Evolutionary conservation across 2,888 invertebrate species (phyloP).

Genomic region (Gisinianus flammeolus): DNA sequence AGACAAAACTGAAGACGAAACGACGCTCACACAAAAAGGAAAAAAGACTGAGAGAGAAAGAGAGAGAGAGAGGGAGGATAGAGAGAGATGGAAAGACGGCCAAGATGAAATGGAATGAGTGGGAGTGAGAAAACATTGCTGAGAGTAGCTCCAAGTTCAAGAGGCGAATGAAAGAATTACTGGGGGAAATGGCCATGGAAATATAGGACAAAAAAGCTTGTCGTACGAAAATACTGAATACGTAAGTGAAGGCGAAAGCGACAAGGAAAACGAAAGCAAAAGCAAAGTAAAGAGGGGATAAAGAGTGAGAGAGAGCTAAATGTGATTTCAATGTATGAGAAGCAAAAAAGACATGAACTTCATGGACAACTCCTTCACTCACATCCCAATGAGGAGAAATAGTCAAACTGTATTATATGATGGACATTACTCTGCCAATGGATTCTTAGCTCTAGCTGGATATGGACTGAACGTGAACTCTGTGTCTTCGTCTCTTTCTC

Average conservation of each 20-base stretch:
- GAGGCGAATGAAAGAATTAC: slow-evolving; percentile 19
- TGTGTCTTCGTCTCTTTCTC: too few species aligned
- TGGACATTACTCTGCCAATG: too few species aligned
- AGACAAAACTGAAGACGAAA: background rate
- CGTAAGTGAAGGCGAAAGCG: too few species aligned
- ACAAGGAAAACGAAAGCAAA: too few species aligned
- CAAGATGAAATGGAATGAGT: slow-evolving; percentile 14
- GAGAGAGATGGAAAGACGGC: background rate
- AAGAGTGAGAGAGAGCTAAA: background rate
- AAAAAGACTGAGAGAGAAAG: background rate
- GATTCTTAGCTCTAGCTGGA: background rate
- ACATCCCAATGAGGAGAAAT: background rate
- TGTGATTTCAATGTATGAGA: slow-evolving; percentile 27
- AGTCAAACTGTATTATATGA: too few species aligned
- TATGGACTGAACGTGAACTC: background rate
- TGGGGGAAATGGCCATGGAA: background rate
- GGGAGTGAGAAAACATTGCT: slow-evolving; percentile 4
- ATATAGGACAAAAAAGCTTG: too few species aligned
- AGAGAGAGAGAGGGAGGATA: background rate
- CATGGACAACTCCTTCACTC: background rate
- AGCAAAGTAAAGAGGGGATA: too few species aligned
- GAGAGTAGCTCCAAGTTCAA: slow-evolving; percentile 2
- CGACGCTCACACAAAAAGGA: background rate
- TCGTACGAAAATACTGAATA: too few species aligned
- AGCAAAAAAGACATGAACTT: background rate